phyloP scores from a whole-genome alignment of 1,140 invertebrate genomes.

The Oryzaephilus surinamensis region DNA sequence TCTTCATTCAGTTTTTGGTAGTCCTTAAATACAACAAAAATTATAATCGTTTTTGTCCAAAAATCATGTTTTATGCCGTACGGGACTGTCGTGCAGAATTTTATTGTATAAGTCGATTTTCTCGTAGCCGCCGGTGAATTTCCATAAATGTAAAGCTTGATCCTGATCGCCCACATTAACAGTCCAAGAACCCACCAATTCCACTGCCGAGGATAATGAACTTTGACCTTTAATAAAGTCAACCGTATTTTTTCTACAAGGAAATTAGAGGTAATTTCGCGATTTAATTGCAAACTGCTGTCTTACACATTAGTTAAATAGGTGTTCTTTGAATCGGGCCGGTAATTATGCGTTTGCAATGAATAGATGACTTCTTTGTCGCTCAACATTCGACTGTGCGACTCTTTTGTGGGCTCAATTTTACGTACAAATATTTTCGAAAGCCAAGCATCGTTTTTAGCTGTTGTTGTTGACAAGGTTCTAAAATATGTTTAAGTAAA shows the following conservation, averaged over 20 bases:
- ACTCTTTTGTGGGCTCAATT: slow-evolving; percentile 90
- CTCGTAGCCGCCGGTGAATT: slow-evolving; percentile 84
- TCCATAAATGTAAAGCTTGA: slow-evolving; percentile 92
- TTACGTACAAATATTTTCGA: slow-evolving; percentile 80
- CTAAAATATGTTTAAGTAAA: slow-evolving; percentile 16
- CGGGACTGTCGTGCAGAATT: slow-evolving; percentile 59
- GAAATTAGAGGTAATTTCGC: slow-evolving; percentile 5
- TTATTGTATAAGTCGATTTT: slow-evolving; percentile 71
- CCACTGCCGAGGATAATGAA: slow-evolving; percentile 51
- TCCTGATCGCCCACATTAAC: slow-evolving; percentile 96
- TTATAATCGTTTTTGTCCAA: slow-evolving; percentile 17
- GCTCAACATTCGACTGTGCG: slow-evolving; percentile 88
- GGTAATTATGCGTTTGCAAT: slow-evolving; percentile 87
- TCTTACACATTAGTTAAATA: slow-evolving; percentile 89
- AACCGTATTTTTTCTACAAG: slow-evolving; percentile 67
- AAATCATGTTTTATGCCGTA: slow-evolving; percentile 28
- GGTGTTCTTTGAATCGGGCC: slow-evolving; percentile 72
- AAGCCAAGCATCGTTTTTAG: slow-evolving; percentile 70
- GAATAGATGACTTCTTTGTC: slow-evolving; percentile 92
- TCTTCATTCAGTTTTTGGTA: slow-evolving; percentile 69
- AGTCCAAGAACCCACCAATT: slow-evolving; percentile 74
- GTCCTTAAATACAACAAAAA: slow-evolving; percentile 45
- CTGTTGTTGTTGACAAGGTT: slow-evolving; percentile 38
- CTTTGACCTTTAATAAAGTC: slow-evolving; percentile 66
- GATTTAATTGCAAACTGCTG: neutral